Base-by-base conservation (phyloP, 2,797 vertebrate species). In the Fistularia commersonii region DNA sequence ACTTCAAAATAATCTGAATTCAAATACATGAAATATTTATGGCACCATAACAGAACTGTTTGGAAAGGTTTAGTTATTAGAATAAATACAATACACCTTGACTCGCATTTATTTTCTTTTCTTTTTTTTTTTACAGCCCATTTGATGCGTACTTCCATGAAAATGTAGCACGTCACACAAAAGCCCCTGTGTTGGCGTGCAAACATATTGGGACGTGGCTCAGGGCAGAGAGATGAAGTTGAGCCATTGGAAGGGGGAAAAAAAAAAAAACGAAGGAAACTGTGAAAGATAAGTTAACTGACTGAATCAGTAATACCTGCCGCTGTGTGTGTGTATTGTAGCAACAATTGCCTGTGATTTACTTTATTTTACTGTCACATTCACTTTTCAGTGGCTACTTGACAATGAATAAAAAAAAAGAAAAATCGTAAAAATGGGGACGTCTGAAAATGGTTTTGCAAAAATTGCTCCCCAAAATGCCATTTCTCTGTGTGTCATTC, bases 191-290 rank as follows among this genome's bases (percentile, higher is more conserved):
- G 12, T 11, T 61, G 54, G 51, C 61, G 67, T 61, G 66, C 66
- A 72, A 67, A 66, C 58, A 73, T 74, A 77, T 76, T 33, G 45
- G 48, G 58, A 80, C 56, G 63, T 55, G 46, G 43, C 38, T 13
- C 38, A 52, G 63, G 63, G 67, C 79, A 71, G 76, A 80, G 72
- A 72, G 79, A 23, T 68, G 65, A 69, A 78, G 54, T 64, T 72
- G 79, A 68, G 70, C 66, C 44, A 46, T 4, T 23, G 54, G 69
- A 75, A 78, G 71, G 55, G 39, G 11, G 7, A n/a, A 11, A n/a
- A 7, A 12, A 43, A 41, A 51, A 71, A 79, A 74, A 73, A 1
- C 49, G 55, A 69, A 80, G 50, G 69, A 8, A 13, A 48, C 23
- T 23, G 35, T 66, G 54, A 76, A 61, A 56, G 53, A 74, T 61